phyloP scores from a whole-genome alignment of 2,113 vertebrate species.

The Ammospiza caudacuta region DNA sequence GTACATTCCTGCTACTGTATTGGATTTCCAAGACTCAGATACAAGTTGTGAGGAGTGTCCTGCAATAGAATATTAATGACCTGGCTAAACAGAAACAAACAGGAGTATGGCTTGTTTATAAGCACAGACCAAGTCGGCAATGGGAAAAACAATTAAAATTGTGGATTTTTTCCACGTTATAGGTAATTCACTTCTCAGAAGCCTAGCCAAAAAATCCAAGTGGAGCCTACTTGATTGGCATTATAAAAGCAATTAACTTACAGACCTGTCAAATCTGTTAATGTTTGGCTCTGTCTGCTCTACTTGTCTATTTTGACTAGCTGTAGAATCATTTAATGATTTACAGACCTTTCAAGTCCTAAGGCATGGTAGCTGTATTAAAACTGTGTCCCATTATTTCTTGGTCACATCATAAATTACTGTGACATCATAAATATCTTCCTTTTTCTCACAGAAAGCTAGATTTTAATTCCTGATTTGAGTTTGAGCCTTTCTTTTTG shows the following conservation, averaged over 20 bases:
- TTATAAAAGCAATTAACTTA: conserved; percentile 80
- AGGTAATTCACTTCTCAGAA: conserved; percentile 73
- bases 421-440: conserved; percentile 57
- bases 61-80: neutral
- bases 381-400: conserved; percentile 58
- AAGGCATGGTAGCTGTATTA: conserved; percentile 54
- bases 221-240: conserved; percentile 76
- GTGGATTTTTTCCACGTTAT: conserved; percentile 70
- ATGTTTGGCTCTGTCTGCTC: conserved; percentile 65
- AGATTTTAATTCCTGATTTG: conserved; percentile 10
- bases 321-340: conserved; percentile 72
- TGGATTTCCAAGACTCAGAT: neutral
- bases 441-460: conserved; percentile 37
- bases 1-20: neutral
- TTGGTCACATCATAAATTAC: conserved; percentile 58
- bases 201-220: conserved; percentile 74
- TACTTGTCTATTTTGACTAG: conserved; percentile 75
- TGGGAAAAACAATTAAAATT: conserved; percentile 53
- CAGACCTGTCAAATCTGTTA: conserved; percentile 75
- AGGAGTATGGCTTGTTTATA: conserved; percentile 32
- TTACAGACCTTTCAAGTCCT: conserved; percentile 74
- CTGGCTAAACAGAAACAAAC: conserved; percentile 9
- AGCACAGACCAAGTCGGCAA: conserved; percentile 68
- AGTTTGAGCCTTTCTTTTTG: neutral
- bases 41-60: neutral